A percentile compares a stretch with the other conserved stretches of the same genome.
Evolutionary conservation across 2,113 vertebrate genomes (phyloP).

Genomic region (Anthoscopus minutus): DNA sequence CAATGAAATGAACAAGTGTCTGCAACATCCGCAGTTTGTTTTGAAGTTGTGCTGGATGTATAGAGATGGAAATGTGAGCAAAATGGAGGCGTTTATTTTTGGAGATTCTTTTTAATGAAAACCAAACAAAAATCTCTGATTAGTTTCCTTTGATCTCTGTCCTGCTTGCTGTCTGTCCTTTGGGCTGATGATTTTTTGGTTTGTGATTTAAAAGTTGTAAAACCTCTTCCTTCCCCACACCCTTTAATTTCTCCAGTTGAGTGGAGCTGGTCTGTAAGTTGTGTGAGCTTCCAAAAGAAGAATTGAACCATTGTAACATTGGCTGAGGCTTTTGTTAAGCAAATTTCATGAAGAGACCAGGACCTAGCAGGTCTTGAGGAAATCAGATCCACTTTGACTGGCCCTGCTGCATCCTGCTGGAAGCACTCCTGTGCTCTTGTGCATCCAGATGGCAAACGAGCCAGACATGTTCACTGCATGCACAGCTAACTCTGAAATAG

Average conservation of each 20-base stretch:
- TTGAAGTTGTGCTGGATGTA: constrained; percentile 23
- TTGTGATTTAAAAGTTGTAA: neutral
- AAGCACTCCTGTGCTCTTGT: neutral
- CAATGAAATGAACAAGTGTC: constrained; percentile 17
- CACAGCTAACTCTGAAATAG: neutral
- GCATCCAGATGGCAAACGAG: neutral
- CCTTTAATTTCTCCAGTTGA: constrained; percentile 15
- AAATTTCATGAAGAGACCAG: constrained; percentile 69
- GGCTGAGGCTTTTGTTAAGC: constrained; percentile 67
- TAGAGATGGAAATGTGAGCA: constrained; percentile 47
- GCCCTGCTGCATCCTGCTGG: neutral
- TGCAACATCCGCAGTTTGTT: constrained; percentile 3
- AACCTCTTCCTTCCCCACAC: neutral
- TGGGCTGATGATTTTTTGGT: neutral
- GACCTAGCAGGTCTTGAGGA: constrained; percentile 47
- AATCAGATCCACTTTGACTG: constrained; percentile 55
- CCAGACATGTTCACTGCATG: neutral
- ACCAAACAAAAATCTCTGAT: neutral
- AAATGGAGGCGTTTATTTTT: neutral
- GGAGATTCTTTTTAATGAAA: neutral
- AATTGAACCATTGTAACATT: constrained; percentile 62
- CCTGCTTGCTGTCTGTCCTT: neutral
- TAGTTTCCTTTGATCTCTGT: neutral
- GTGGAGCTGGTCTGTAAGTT: constrained; percentile 28
- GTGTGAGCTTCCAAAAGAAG: constrained; percentile 64